Evolutionary conservation across 2,797 vertebrate species (phyloP), one percentile per base, ranked within the genome.

Genomic region (Emys orbicularis): DNA sequence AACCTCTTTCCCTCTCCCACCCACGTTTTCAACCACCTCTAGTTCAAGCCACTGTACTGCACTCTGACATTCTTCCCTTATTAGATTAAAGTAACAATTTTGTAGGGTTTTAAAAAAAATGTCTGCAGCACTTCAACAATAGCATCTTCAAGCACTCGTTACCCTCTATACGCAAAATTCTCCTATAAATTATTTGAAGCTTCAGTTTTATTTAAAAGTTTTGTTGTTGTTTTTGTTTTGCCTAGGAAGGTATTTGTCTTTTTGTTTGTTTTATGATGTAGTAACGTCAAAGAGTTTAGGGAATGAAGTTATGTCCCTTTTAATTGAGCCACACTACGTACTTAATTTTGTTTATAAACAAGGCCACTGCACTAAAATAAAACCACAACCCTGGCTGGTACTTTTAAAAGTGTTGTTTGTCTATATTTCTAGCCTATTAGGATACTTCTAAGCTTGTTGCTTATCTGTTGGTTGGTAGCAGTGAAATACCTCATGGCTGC

Each of bases 151-250:
- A n/a, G 79, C 80, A 37, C 84, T 49, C 89, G 13, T 89, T 25
- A 3, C 21, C 19, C 88, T 15, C 31, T 79, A 12, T 3, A 49
- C 27, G 47, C 89, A 52, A 65, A 68, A 10, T 37, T 37, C 6
- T 9, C 31, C 65, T 68, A 11, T 37, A 21, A 21, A 37, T 68
- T 37, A 37, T 68, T 68, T 68, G 65, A 37, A 68, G 8, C 34
- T 10, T 21, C 7, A 80, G 41, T 91, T 86, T 29, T 13, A 10
- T 56, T 54, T 0, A 0, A 84, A 89, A 52, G 23, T 61, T 29
- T 88, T 15, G 50, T 50, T 86, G 79, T 8, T 31, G 57, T 6
- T 59, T 59, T 68, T 25, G 4, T 49, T 7, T 79, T 68, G 15
- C 5, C 68, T 83, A 27, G 59, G 68, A 57, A 49, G 21, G 19